A percentile compares a stretch with the other conserved stretches of the same genome.
Conservation (phyloP, 2,113 vertebrate genomes). For the Drymodes brunneopygia region DNA sequence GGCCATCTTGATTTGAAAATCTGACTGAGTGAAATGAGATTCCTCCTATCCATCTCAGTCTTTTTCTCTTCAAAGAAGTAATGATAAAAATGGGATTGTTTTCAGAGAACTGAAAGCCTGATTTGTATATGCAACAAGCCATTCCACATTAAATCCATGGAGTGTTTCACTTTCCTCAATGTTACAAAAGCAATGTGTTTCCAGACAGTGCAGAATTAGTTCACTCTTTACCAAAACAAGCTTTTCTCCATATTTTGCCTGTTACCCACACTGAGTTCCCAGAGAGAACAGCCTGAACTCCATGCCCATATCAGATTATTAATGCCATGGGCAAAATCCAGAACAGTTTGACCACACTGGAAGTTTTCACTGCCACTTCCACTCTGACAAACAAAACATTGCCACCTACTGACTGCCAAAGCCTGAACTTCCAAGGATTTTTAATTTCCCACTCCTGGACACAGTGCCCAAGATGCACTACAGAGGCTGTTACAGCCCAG, state of each 20-base stretch:
- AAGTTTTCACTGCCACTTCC: not conserved
- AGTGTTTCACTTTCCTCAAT: not conserved
- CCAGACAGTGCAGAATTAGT: not conserved
- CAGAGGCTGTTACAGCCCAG: not conserved
- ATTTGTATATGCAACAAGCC: not conserved
- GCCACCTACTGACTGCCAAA: constrained; percentile 42
- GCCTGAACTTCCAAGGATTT: not conserved
- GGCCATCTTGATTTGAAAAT: not conserved
- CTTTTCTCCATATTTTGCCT: not conserved
- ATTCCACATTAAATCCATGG: not conserved
- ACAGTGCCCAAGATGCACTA: not conserved
- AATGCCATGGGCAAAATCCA: not conserved
- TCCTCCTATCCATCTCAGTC: not conserved
- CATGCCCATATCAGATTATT: not conserved
- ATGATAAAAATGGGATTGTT: not conserved
- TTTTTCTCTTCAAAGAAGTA: not conserved
- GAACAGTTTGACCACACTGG: not conserved
- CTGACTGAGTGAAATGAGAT: not conserved
- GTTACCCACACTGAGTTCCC: not conserved
- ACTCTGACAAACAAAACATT: constrained; percentile 31
- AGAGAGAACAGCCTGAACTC: not conserved
- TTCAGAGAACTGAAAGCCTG: not conserved
- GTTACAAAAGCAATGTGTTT: not conserved
- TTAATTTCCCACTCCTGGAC: not conserved
- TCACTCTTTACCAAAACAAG: not conserved